A percentile compares a stretch with the other conserved stretches of the same genome.
Conservation (phyloP, 2,797 vertebrate genomes). For the Masticophis lateralis region DNA sequence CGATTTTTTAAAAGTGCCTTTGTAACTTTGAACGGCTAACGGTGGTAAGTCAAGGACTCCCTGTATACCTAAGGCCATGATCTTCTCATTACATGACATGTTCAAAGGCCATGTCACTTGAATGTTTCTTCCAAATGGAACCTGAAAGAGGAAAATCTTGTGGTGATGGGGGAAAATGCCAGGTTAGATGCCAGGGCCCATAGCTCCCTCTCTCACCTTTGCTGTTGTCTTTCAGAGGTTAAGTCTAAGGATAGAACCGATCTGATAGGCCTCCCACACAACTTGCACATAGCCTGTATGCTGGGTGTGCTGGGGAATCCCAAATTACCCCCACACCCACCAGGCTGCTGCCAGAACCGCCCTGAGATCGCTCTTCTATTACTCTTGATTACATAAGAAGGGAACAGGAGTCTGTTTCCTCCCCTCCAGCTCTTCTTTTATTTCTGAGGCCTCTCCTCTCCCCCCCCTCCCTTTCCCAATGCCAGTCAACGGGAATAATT, state of each 20-base stretch:
- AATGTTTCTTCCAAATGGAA: background rate
- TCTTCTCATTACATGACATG: background rate
- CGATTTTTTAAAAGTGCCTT: background rate
- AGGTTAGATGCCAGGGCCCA: background rate
- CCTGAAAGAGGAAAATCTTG: background rate
- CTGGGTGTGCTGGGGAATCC: background rate
- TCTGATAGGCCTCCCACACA: background rate
- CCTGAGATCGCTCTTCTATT: background rate
- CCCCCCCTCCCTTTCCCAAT: background rate
- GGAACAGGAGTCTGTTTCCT: background rate
- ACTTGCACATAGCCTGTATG: background rate
- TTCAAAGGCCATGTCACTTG: background rate
- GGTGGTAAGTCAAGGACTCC: background rate
- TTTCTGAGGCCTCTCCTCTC: background rate
- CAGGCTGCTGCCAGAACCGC: background rate
- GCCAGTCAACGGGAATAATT: conserved; percentile 10
- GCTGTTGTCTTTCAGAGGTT: background rate
- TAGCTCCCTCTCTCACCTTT: background rate
- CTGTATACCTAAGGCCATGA: background rate
- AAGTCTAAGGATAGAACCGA: background rate
- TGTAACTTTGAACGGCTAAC: background rate
- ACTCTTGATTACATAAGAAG: background rate
- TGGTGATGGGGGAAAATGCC: background rate
- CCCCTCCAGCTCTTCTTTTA: background rate
- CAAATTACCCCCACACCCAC: background rate